phyloP scores from a whole-genome alignment of 2,888 invertebrate genomes.

The Brassicogethes aeneus region DNA sequence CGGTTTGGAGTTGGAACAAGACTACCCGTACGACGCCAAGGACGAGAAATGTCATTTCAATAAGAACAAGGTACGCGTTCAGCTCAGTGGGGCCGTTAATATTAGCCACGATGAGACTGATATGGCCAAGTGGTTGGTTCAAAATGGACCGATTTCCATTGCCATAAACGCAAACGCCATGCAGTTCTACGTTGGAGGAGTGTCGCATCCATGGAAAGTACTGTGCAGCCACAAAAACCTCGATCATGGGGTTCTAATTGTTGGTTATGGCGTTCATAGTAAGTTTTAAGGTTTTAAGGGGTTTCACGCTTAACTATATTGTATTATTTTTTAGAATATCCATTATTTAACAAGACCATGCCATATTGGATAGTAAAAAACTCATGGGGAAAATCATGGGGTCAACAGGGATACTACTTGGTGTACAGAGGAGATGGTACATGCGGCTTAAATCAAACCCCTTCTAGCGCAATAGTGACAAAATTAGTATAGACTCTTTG shows the following conservation, averaged over 20 bases:
- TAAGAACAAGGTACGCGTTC: conserved; percentile 51
- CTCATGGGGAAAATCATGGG: conserved; percentile 89
- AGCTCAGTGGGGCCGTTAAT: conserved; percentile 71
- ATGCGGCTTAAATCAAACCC: conserved; percentile 88
- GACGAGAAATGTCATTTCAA: conserved; percentile 74
- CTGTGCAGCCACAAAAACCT: conserved; percentile 67
- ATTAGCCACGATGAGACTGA: conserved; percentile 79
- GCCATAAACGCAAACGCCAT: conserved; percentile 95
- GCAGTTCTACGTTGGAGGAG: conserved; percentile 93
- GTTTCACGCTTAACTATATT: not conserved
- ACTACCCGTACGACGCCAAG: conserved; percentile 86
- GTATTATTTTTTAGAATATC: conserved; percentile 54
- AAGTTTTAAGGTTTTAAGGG: conserved; percentile 30
- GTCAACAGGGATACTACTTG: conserved; percentile 90
- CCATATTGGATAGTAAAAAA: conserved; percentile 94
- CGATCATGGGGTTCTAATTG: conserved; percentile 94
- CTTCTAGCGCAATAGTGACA: conserved; percentile 68
- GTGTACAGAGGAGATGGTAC: conserved; percentile 92
- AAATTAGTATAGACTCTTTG: conserved; percentile 18
- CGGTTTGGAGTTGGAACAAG: conserved; percentile 79
- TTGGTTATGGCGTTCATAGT: conserved; percentile 81
- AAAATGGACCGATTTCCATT: conserved; percentile 90
- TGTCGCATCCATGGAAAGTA: conserved; percentile 84
- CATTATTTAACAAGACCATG: conserved; percentile 67
- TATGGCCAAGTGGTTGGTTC: conserved; percentile 83